phyloP scores from a whole-genome alignment of 2,888 invertebrate genomes.

The Pyrrhosoma nymphula region DNA sequence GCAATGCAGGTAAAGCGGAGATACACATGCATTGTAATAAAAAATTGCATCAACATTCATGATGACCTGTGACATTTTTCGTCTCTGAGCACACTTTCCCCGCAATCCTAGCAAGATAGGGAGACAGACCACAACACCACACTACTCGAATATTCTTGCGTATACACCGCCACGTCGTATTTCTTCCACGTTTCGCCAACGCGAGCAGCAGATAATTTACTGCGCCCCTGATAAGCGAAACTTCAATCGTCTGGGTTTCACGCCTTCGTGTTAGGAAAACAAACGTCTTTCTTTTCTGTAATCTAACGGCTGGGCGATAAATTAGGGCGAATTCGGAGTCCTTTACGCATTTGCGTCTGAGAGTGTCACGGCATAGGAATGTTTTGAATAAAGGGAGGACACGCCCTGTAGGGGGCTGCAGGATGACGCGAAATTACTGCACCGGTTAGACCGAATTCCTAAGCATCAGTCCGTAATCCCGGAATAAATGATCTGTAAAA shows the following conservation, averaged over 20 bases:
- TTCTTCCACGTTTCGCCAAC: neutral
- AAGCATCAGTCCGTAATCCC: too few relatives aligned
- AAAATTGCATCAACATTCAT: neutral
- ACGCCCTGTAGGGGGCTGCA: neutral
- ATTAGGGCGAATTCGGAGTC: neutral
- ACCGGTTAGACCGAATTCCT: too few relatives aligned
- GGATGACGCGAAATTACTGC: neutral
- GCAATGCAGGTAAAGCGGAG: too few relatives aligned
- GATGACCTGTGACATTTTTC: neutral
- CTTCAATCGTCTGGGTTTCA: neutral
- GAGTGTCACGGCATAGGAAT: neutral
- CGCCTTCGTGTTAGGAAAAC: neutral
- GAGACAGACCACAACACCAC: neutral
- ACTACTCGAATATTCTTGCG: neutral
- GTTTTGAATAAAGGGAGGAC: neutral
- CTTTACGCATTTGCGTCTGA: neutral
- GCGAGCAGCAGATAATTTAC: neutral
- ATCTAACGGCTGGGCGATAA: neutral
- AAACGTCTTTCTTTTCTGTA: neutral
- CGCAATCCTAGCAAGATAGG: neutral
- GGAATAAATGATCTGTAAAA: too few relatives aligned
- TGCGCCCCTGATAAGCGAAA: neutral
- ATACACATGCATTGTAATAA: too few relatives aligned
- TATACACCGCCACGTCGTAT: neutral
- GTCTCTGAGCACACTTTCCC: neutral